Conservation (phyloP, 1,140 invertebrate species). For the Drosophila melanica region DNA sequence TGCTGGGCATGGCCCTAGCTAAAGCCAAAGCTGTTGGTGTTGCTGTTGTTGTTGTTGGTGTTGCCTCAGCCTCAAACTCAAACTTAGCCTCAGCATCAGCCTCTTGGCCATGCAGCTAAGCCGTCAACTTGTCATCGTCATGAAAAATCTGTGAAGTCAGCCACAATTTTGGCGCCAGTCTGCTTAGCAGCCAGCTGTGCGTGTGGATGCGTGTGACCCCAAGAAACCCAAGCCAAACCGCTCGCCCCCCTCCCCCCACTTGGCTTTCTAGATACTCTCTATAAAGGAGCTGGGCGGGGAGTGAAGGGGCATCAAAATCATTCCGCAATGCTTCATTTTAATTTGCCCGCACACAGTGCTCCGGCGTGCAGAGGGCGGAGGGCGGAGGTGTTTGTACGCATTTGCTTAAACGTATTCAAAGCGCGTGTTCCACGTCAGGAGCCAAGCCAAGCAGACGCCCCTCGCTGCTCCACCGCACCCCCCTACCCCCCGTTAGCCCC, state of each 20-base stretch:
- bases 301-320: conserved; percentile 58
- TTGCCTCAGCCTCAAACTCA: conserved; percentile 21
- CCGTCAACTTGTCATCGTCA: conserved; percentile 67
- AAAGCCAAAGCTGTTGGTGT: conserved; percentile 3
- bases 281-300: conserved; percentile 6
- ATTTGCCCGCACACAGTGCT: conserved; percentile 41
- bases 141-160: conserved; percentile 77
- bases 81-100: conserved; percentile 6
- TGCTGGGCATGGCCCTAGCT: conserved; percentile 23
- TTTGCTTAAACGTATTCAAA: conserved; percentile 77
- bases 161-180: conserved; percentile 81
- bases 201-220: conserved; percentile 72
- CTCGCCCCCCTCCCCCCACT: neutral
- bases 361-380: neutral
- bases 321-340: conserved; percentile 74
- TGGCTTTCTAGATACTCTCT: neutral
- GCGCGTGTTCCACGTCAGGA: conserved; percentile 62
- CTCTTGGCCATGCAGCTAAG: conserved; percentile 43
- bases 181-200: conserved; percentile 75
- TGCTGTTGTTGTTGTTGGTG: conserved; percentile 10
- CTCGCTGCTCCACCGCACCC: neutral
- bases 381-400: conserved; percentile 30
- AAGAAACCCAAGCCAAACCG: conserved; percentile 9
- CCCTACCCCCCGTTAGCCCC: too few species aligned
- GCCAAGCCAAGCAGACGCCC: neutral